A percentile compares a stretch with the other conserved stretches of the same genome.
Conservation (phyloP, 2,888 invertebrate genomes). For the Athripsodes cinereus region DNA sequence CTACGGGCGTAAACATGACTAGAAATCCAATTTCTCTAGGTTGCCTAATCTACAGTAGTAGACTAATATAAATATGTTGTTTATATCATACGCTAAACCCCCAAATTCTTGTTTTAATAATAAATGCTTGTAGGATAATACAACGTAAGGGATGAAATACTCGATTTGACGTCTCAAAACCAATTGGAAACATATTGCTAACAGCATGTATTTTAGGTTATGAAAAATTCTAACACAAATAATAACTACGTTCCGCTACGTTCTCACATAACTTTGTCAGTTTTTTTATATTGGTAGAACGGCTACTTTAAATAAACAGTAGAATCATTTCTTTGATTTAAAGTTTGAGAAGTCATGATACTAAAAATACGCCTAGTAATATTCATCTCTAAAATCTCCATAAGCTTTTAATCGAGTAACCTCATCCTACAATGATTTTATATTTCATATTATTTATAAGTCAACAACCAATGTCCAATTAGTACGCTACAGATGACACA, state of each 20-base stretch:
- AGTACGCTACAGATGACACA: no score
- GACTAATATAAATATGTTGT: neutral
- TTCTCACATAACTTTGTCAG: neutral
- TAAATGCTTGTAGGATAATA: neutral
- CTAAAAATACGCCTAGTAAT: no score
- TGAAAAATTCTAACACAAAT: neutral
- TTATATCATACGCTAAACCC: neutral
- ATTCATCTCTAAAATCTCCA: no score
- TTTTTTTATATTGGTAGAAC: no score
- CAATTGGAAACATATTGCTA: conserved; percentile 1
- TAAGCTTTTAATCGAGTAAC: no score
- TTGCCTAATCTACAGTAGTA: neutral
- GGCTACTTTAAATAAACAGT: no score
- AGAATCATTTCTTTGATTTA: no score
- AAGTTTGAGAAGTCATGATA: no score
- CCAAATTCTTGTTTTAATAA: neutral
- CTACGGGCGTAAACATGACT: neutral
- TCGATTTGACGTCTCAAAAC: neutral
- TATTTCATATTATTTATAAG: no score
- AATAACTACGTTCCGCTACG: neutral
- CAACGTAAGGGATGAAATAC: neutral
- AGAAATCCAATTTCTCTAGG: neutral
- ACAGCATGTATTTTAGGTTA: neutral
- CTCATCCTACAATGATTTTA: no score
- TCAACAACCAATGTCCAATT: no score